phyloP scores from a whole-genome alignment of 2,797 vertebrate genomes.

The Pristis pectinata region DNA sequence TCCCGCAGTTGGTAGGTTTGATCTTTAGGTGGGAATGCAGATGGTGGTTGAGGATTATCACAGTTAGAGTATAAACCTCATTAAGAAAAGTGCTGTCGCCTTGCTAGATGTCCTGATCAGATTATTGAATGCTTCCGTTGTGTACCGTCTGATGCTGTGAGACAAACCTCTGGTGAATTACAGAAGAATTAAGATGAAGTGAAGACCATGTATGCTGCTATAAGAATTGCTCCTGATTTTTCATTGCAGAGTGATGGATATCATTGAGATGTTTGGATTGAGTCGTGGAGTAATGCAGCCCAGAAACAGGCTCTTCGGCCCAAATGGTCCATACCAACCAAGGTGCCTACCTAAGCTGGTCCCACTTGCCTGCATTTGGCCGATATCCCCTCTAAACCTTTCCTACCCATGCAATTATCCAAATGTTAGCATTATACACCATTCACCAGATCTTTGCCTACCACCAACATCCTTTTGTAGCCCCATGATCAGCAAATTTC shows the following conservation, averaged over 20 bases:
- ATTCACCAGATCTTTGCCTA: too few species aligned
- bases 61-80: conserved; percentile 58
- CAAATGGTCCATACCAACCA: too few species aligned
- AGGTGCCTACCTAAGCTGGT: too few species aligned
- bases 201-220: background rate
- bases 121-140: conserved; percentile 39
- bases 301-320: too few species aligned
- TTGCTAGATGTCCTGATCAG: conserved; percentile 46
- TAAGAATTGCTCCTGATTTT: background rate
- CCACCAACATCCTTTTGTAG: too few species aligned
- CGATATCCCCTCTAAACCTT: too few species aligned
- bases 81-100: conserved; percentile 56
- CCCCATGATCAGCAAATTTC: too few species aligned
- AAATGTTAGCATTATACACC: too few species aligned
- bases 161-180: conserved; percentile 8
- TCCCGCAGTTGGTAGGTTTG: background rate
- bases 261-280: background rate
- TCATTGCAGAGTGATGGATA: background rate
- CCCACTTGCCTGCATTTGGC: too few species aligned
- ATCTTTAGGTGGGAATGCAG: conserved; percentile 53
- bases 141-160: conserved; percentile 39
- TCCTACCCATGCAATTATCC: too few species aligned
- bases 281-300: too few species aligned
- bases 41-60: conserved; percentile 75
- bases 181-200: background rate